A percentile compares a stretch with the other conserved stretches of the same genome.
Evolutionary conservation across 64 coral and sea anemone species (phyloP).

Genomic region (Astreopora myriophthalma): DNA sequence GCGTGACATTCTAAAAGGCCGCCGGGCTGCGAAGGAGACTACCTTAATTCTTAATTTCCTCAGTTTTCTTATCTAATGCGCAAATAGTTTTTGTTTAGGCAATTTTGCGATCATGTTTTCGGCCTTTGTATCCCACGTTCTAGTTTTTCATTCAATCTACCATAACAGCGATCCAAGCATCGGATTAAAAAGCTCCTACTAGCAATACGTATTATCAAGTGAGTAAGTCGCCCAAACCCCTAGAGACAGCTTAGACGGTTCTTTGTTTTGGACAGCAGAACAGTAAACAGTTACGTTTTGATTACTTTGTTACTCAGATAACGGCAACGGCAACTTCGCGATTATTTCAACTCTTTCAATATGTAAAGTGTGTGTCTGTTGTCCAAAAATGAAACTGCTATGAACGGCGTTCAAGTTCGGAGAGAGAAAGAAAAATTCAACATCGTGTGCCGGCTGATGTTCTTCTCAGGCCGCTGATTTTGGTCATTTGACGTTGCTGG

Average conservation of each 20-base stretch:
- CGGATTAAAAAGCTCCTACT: neutral
- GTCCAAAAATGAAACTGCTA: too few relatives aligned
- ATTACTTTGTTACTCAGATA: too few relatives aligned
- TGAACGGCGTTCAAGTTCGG: too few relatives aligned
- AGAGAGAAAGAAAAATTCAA: too few relatives aligned
- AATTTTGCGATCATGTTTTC: slow-evolving; percentile 6
- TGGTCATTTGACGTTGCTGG: too few relatives aligned
- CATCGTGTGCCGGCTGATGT: too few relatives aligned
- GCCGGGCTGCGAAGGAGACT: too few relatives aligned
- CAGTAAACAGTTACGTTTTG: neutral
- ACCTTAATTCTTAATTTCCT: neutral
- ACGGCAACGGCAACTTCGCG: too few relatives aligned
- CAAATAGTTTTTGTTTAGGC: neutral
- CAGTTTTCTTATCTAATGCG: neutral
- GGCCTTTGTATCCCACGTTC: neutral
- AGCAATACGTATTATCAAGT: neutral
- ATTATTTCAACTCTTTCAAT: too few relatives aligned
- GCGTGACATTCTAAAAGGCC: too few relatives aligned
- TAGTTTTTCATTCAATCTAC: neutral
- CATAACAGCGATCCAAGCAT: neutral
- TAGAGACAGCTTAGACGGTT: neutral
- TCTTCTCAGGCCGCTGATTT: too few relatives aligned
- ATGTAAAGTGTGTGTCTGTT: too few relatives aligned
- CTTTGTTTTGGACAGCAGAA: neutral
- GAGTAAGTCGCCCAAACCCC: neutral